phyloP scores from a whole-genome alignment of 2,113 vertebrate genomes.

The Apistogramma diplotaenia region DNA sequence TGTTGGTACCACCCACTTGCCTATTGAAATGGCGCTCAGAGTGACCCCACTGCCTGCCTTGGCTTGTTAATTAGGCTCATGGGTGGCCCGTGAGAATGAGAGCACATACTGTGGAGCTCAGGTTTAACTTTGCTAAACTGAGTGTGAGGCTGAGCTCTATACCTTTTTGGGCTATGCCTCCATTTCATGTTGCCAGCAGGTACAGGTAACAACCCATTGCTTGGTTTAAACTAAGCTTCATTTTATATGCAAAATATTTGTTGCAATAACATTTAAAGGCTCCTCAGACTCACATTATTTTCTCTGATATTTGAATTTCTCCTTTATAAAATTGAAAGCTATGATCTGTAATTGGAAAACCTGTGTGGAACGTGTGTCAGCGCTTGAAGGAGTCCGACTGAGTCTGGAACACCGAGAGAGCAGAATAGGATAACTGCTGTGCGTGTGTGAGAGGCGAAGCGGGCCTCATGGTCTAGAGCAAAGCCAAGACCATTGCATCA shows the following conservation, averaged over 20 bases:
- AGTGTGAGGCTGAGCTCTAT: slow-evolving; percentile 38
- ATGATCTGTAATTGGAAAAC: slow-evolving; percentile 12
- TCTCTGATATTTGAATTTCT: neutral
- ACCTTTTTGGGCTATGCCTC: slow-evolving; percentile 16
- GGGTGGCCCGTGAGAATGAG: slow-evolving; percentile 38
- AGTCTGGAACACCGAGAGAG: slow-evolving; percentile 18
- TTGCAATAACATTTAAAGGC: neutral
- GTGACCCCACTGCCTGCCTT: slow-evolving; percentile 9
- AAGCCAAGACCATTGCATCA: slow-evolving; percentile 66
- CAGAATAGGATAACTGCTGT: slow-evolving; percentile 51
- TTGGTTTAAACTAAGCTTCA: neutral
- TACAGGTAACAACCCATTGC: neutral
- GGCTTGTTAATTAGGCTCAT: slow-evolving; percentile 4
- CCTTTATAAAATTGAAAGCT: slow-evolving; percentile 7
- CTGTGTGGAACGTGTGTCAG: slow-evolving; percentile 42
- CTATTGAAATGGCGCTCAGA: neutral
- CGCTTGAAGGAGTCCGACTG: slow-evolving; percentile 30
- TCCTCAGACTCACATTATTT: neutral
- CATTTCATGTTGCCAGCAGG: slow-evolving; percentile 8
- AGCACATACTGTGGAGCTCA: slow-evolving; percentile 20
- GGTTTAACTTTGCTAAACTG: slow-evolving; percentile 37
- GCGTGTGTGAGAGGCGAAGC: slow-evolving; percentile 37
- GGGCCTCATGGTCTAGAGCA: slow-evolving; percentile 46
- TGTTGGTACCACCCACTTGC: neutral
- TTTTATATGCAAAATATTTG: neutral